Base-by-base conservation (phyloP, 2,113 vertebrate genomes). In the Andinoacara biseriatus region DNA sequence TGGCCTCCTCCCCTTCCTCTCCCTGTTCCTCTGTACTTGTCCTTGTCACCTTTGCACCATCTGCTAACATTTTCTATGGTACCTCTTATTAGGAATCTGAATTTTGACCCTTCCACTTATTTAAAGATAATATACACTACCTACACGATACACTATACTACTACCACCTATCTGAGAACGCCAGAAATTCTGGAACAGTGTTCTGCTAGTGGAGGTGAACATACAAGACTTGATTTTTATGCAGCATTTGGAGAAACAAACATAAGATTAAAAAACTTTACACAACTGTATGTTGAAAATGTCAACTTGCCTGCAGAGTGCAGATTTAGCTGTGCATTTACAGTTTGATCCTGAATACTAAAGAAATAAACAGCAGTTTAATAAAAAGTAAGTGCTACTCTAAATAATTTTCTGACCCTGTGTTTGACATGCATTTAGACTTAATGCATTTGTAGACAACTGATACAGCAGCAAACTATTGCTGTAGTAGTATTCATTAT, bases 1-100 rank as follows among this genome's bases (percentile, higher is more conserved):
- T 76, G 40, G 40, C 38, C 52, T 52, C 61, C 11, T 83, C 22
- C 58, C 14, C 3, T 22, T 86, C 46, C 46, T 33, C 58, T 86
- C 8, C 1, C 26, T 56, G 22, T 38, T 62, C 54, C 63, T 84
- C 59, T 82, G 62, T 46, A 69, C 58, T 62, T 2, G 7, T 80
- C 59, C 63, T 80, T 54, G 40, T 78, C 11, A 13, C 11, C 18
- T 69, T 76, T 26, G 20, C 1, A 29, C 33, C 43, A 20, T 76
- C 38, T 81, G 26, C n/a, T n/a, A 52, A 46, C 20, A 56, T 46
- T 58, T 77, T 69, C 63, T 22, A 56, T 10, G 20, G 43, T 4
- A 22, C 49, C 13, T 57, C 57, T 74, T 80, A 49, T 56, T 74
- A 20, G 46, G 24, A 35, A n/a, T 72, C 43, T 31, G 24, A 72